Percentiles rank a stretch among this genome's conserved stretches.
Conservation (phyloP, 2,888 invertebrate species). For the Aphodius sticticus region DNA sequence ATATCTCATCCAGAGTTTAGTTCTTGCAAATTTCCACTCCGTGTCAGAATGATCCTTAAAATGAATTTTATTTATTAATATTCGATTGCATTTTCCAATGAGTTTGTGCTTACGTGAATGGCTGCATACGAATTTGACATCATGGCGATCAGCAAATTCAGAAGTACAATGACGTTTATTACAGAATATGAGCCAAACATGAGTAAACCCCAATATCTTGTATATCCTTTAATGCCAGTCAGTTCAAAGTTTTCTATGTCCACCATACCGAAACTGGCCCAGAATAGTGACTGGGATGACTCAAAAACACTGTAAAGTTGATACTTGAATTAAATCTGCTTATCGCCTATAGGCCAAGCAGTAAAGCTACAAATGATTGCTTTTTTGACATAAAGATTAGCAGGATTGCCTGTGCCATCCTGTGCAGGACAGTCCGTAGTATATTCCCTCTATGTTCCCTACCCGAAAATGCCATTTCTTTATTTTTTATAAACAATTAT, state of each 20-base stretch:
- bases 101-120: constrained; percentile 76
- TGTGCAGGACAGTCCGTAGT: too few relatives aligned
- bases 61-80: background rate
- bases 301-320: constrained; percentile 80
- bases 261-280: constrained; percentile 95
- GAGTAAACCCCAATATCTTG: constrained; percentile 92
- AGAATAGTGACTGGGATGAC: constrained; percentile 93
- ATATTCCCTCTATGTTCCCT: too few relatives aligned
- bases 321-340: background rate
- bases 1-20: constrained; percentile 94
- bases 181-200: constrained; percentile 97
- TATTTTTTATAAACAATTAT: too few relatives aligned
- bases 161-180: constrained; percentile 91
- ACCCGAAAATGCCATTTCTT: too few relatives aligned
- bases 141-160: constrained; percentile 97
- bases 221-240: constrained; percentile 86
- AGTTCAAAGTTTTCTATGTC: constrained; percentile 89
- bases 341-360: too few relatives aligned
- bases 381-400: too few relatives aligned
- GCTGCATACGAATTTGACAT: constrained; percentile 96
- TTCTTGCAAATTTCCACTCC: constrained; percentile 97
- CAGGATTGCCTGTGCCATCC: too few relatives aligned
- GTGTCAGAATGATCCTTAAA: constrained; percentile 88
- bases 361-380: too few relatives aligned
- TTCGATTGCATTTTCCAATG: background rate